These are phyloP conservation scores for Xenopus laevis DNA, from an alignment of 2,113 vertebrate genomes.

Conservation along the genomic window DNA sequence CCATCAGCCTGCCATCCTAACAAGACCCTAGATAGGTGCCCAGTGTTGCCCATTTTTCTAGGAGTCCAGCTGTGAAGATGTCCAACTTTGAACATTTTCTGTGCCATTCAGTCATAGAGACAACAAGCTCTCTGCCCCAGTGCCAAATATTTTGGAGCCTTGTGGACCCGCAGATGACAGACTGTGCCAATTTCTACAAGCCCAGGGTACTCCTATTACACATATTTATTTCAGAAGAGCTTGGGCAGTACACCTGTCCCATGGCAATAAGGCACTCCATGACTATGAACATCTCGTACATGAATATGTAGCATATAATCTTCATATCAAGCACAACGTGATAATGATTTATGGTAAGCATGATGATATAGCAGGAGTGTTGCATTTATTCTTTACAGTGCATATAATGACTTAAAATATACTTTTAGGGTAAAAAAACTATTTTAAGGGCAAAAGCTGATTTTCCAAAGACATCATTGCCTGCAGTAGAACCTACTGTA, in stretches of 20 bases:
- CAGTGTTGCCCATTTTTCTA: not conserved
- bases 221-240: not conserved
- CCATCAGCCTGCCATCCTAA: not conserved
- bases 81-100: not conserved
- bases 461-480: conserved; percentile 39
- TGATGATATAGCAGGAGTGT: not conserved
- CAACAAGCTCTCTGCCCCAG: conserved; percentile 14
- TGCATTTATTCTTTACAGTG: conserved; percentile 32
- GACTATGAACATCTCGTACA: conserved; percentile 12
- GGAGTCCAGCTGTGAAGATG: not conserved
- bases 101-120: conserved; percentile 29
- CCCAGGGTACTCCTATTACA: not conserved
- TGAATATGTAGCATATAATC: conserved; percentile 45
- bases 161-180: conserved; percentile 11
- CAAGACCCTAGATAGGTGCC: not conserved
- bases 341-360: conserved; percentile 25
- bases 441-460: conserved; percentile 43
- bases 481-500: not conserved
- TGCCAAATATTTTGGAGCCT: conserved; percentile 32
- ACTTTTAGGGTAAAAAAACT: not conserved
- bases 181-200: conserved; percentile 11
- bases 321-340: conserved; percentile 36
- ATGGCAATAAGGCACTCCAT: conserved; percentile 29
- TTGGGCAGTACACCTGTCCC: conserved; percentile 16
- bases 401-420: conserved; percentile 2